Base-by-base conservation (phyloP, 2,113 vertebrate genomes). In the Crotalus helleri region DNA sequence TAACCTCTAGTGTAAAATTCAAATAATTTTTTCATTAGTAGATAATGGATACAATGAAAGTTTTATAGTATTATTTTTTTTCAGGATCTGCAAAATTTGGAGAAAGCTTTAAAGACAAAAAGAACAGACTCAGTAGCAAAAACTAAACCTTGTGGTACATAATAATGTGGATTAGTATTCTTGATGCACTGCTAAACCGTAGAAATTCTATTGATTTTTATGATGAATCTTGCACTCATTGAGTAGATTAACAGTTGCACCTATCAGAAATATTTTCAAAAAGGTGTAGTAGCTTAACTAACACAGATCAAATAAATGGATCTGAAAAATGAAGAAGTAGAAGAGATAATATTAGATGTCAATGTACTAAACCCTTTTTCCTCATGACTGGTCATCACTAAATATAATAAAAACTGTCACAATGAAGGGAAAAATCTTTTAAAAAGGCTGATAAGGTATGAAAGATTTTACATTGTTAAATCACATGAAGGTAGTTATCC, bases 291-390 rank as follows among this genome's bases (percentile, higher is more conserved):
- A 94, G 94, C 94, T 95, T 91, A 94, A 95, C 88, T 97, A 97
- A 95, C 96, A 49, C 58, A 0, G 15, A 46, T 94, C 96, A 97
- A 81, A 96, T 91, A 95, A 95, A 92, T 10, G 93, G 91, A 94
- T 93, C 94, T 90, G 46, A 94, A 96, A 97, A 96, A 96, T 69
- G 90, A 95, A 96, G 95, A 95, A 93, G 90, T 94, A 93, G 46
- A 91, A 94, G 92, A 94, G 96, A 96, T 96, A 96, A 97, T 96
- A 96, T 97, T 95, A 95, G 96, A 96, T 96, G 94, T 92, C 97
- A 97, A 94, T 24, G n/a, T 97, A 95, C 97, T 96, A 96, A 97
- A 95, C 92, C 10, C 92, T 95, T 93, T 81, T 94, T 44, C 95
- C 94, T 69, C 92, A 21, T 94, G 94, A 88, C 74, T 95, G 94